Conservation (phyloP, 2,113 vertebrate species). For the Cottus gobio region DNA sequence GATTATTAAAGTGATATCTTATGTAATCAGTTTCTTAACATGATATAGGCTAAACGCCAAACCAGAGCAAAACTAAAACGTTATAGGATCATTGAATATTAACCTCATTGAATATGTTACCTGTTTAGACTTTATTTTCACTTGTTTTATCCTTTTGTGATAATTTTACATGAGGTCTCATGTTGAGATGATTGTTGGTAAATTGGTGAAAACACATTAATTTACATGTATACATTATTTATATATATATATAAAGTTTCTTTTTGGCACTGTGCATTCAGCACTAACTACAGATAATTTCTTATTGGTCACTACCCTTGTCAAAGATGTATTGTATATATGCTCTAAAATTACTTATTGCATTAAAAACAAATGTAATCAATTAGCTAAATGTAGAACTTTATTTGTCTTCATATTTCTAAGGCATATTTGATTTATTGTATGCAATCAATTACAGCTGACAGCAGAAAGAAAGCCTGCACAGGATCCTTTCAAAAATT, state of each 20-base stretch:
- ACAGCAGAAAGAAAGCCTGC: background rate
- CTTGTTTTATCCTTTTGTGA: background rate
- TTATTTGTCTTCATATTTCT: background rate
- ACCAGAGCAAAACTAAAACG: background rate
- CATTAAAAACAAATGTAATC: background rate
- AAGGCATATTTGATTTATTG: no score
- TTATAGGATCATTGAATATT: background rate
- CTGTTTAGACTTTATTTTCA: background rate
- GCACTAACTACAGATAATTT: background rate
- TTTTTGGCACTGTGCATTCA: conserved; percentile 36
- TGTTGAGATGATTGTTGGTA: background rate
- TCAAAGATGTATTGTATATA: background rate
- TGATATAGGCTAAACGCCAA: no score
- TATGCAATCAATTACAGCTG: background rate
- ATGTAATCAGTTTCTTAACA: background rate
- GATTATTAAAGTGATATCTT: background rate
- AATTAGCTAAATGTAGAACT: background rate
- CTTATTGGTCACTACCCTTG: background rate
- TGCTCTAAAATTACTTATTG: background rate
- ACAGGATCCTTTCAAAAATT: background rate
- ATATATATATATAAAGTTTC: background rate
- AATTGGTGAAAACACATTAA: background rate
- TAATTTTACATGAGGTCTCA: background rate
- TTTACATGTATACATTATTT: background rate
- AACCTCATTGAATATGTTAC: background rate